Conservation (phyloP, 1,140 invertebrate genomes). For the Tetragnatha versicolor region DNA sequence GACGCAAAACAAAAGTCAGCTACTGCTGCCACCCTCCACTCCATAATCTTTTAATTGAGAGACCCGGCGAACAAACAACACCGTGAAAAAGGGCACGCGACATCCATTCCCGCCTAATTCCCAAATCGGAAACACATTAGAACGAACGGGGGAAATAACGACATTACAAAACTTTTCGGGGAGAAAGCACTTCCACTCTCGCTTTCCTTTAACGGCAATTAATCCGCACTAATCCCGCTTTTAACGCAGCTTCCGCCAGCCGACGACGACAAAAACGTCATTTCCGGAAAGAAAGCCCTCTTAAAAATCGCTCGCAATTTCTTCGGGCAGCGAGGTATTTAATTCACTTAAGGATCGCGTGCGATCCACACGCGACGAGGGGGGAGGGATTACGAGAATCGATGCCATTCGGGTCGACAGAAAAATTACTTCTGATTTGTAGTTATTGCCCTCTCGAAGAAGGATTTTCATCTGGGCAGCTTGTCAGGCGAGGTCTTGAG, state of each 20-base stretch:
- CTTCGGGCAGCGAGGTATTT: neutral
- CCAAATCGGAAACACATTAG: constrained; percentile 11
- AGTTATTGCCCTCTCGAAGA: no score
- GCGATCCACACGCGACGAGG: no score
- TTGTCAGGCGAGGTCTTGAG: no score
- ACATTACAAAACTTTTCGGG: neutral
- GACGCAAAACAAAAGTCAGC: no score
- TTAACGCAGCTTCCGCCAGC: constrained; percentile 36
- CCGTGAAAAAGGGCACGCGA: no score
- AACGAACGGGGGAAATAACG: neutral
- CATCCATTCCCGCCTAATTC: neutral
- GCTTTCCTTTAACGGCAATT: constrained; percentile 20
- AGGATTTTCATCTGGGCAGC: no score
- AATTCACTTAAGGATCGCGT: constrained; percentile 18
- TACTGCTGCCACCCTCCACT: neutral
- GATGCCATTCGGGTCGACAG: no score
- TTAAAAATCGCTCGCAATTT: neutral
- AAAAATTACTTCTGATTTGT: no score
- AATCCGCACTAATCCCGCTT: constrained; percentile 43
- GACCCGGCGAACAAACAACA: neutral
- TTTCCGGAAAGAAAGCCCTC: constrained; percentile 24
- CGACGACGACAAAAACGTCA: constrained; percentile 33
- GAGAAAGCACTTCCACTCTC: neutral
- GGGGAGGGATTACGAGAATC: no score
- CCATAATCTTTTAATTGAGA: constrained; percentile 11